A percentile compares a stretch with the other conserved stretches of the same genome.
These are phyloP conservation scores for Eidolon helvum DNA, from an alignment of 2,113 vertebrate genomes.

Conservation along the genomic window DNA sequence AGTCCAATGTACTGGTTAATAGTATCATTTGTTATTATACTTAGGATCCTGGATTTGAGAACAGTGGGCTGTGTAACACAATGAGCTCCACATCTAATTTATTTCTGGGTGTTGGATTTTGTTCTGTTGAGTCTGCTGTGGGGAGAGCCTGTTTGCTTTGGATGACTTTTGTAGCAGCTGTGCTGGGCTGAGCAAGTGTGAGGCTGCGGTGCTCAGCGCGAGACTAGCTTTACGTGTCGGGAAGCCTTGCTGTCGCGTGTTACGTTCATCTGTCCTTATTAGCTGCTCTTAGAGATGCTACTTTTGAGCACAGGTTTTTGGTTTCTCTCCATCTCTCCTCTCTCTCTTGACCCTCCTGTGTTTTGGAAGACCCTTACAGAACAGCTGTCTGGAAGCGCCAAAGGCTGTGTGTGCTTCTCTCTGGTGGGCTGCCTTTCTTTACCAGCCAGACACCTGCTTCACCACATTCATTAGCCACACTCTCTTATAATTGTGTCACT, in stretches of 20 bases:
- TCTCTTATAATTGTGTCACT: background rate
- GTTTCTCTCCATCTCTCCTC: background rate
- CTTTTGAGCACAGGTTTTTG: background rate
- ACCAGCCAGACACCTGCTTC: background rate
- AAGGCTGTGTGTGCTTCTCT: background rate
- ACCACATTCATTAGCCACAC: background rate
- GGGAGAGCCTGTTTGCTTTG: constrained; percentile 69
- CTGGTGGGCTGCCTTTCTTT: background rate
- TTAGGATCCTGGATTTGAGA: constrained; percentile 44
- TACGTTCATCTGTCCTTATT: background rate
- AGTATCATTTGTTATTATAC: constrained; percentile 53
- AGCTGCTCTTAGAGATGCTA: background rate
- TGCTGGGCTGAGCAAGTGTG: background rate
- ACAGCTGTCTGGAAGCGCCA: background rate
- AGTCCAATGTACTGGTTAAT: background rate
- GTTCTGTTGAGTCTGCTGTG: constrained; percentile 69
- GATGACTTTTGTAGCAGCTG: constrained; percentile 45
- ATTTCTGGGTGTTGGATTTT: constrained; percentile 74
- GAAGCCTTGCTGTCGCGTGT: background rate
- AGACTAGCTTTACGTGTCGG: rapidly evolving
- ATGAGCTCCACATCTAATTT: constrained; percentile 47
- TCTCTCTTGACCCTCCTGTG: background rate
- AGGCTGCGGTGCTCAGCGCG: background rate
- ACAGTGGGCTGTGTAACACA: constrained; percentile 50
- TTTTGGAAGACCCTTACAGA: background rate